phyloP scores from a whole-genome alignment of 30 jellyfish, hydroid and myxozoan species.

The Catostylus mosaicus region DNA sequence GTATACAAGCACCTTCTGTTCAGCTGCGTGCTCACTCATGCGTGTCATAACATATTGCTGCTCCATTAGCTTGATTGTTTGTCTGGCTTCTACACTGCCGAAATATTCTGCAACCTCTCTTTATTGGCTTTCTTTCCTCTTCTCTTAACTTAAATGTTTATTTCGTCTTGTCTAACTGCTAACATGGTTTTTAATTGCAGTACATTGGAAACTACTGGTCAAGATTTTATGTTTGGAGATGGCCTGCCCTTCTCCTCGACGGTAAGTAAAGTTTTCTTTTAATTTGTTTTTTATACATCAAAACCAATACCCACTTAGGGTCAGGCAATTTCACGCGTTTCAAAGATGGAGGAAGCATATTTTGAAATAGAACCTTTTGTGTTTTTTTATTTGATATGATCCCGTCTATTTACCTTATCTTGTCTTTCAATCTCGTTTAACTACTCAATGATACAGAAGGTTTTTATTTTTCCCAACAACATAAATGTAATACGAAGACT shows the following conservation, averaged over 20 bases:
- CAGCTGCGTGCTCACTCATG: background rate
- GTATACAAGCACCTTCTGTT: slow-evolving; percentile 3
- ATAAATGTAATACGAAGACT: too few species aligned
- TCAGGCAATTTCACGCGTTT: too few species aligned
- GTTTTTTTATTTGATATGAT: too few species aligned
- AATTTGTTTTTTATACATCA: too few species aligned
- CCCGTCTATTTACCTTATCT: too few species aligned
- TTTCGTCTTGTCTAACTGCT: background rate
- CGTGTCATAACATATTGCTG: background rate
- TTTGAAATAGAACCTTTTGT: too few species aligned
- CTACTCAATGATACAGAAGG: too few species aligned
- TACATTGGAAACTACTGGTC: slow-evolving; percentile 61
- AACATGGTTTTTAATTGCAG: slow-evolving; percentile 27
- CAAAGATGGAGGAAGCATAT: too few species aligned
- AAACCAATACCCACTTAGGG: too few species aligned
- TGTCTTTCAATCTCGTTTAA: too few species aligned
- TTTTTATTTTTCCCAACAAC: too few species aligned
- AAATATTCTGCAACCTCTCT: background rate
- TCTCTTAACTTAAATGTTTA: background rate
- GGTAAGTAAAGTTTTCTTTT: slow-evolving; percentile 24
- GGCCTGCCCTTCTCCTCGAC: slow-evolving; percentile 59
- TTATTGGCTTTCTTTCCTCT: background rate
- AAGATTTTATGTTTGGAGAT: slow-evolving; percentile 63
- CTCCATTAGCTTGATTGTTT: background rate
- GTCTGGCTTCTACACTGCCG: background rate